Base-by-base conservation (phyloP, 37 sponge, comb jelly and placozoan species). In the Bolinopsis microptera region DNA sequence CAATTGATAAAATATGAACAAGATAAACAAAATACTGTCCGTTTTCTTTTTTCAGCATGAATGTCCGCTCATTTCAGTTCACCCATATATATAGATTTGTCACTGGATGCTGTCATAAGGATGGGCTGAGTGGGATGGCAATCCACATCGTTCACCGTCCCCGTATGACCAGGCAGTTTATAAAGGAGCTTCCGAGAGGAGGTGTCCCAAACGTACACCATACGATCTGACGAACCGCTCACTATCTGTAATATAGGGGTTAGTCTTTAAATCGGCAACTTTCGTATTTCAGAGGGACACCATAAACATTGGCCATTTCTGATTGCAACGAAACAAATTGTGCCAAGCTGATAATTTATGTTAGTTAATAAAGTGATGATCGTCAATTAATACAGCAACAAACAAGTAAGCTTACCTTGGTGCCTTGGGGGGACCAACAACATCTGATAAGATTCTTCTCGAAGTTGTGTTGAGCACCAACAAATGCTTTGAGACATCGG, bases 111-210 rank as follows among this genome's bases (percentile, higher is more conserved):
- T 28, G 98, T 80, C 82, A 80, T 80, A 8, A 80, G 72, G 32
- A 98, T 97, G 21, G 99, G 99, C 41, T 98, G 98, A 0, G 96
- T 95, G 35, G 99, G 99, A 35, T 98, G 99, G 48, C 97, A 98
- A 39, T 97, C 94, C 24, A 98, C 97, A 83, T 97, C 99, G 90
- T 98, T 98, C 22, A 98, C 95, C 33, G 97, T 96, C 8, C 99
- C 99, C 21, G 69, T 35, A 93, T 98, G 99, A 30, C 99, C 99
- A 1, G 99, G 99, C 21, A 98, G 94, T 93, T 96, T 96, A 94
- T 97, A 98, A 0, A 95, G 69, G 39, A 97, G 82, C 32, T 94
- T 69, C 35, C 96, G 90, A 5, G 94, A 95, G 69, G 96, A 94
- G 25, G 96, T 90, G 92, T 98, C 97, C 99, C 99, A 98, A 0